These are phyloP conservation scores for Drosophila kepulauana DNA, from an alignment of 1,140 invertebrate genomes.

Conservation along the genomic window DNA sequence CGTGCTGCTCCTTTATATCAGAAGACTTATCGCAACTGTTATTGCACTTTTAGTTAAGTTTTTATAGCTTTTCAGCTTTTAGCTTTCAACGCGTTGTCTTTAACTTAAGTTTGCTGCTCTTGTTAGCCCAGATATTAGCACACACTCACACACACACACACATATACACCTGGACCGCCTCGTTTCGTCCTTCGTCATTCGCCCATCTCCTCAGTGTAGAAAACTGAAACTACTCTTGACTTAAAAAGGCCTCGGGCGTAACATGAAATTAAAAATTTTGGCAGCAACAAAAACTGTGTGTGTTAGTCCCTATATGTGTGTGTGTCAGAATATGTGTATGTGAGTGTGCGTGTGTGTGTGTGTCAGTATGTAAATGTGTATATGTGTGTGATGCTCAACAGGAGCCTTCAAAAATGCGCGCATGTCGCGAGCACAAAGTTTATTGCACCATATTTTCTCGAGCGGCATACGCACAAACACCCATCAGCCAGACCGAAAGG, in stretches of 20 bases:
- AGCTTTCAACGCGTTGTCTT: conserved; percentile 19
- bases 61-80: conserved; percentile 2
- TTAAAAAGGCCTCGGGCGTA: conserved; percentile 55
- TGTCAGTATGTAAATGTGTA: conserved; percentile 6
- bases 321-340: conserved; percentile 22
- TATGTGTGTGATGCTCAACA: conserved; percentile 55
- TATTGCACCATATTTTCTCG: conserved; percentile 77
- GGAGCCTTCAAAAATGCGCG: conserved; percentile 73
- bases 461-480: conserved; percentile 46
- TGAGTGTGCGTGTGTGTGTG: conserved; percentile 13
- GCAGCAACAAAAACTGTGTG: conserved; percentile 49
- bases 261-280: conserved; percentile 73
- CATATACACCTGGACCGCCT: conserved; percentile 14
- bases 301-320: neutral
- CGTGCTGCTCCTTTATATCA: neutral
- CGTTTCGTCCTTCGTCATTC: neutral
- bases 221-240: conserved; percentile 41
- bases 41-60: conserved; percentile 1
- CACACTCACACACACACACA: conserved; percentile 6
- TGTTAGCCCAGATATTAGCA: conserved; percentile 21
- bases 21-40: conserved; percentile 3
- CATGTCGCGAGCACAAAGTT: conserved; percentile 70
- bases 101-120: neutral
- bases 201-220: conserved; percentile 2
- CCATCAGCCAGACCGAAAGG: neutral